Evolutionary conservation across 1,140 invertebrate genomes (phyloP), one percentile per base, ranked within the genome.

Genomic region (Drosophila pseudoananassae): DNA sequence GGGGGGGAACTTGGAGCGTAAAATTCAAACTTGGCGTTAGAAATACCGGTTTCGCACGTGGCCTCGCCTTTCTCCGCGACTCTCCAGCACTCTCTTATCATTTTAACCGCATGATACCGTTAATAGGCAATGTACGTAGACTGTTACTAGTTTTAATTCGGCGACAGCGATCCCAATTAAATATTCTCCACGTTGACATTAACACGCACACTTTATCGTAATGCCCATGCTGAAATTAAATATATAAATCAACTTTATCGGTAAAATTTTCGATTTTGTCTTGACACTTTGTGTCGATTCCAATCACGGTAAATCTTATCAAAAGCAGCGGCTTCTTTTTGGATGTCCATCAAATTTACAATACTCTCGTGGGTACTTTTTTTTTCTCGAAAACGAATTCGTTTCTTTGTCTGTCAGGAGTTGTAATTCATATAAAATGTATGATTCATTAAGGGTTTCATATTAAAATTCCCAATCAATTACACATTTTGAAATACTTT

Each of bases 151-250:
- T 45, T 50, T 25, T 49, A 31, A 70, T 88, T 36, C 50, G 46
- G 58, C 78, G 76, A 75, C 59, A 69, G 25, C 83, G 73, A 75
- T 66, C 25, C 14, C 4, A 29, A 40, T 27, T 59, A 17, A 69
- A 31, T 61, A 58, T 55, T 46, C 38, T 6, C 31, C 47, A 83
- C 82, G 78, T 73, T 79, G 15, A 29, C 23, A 27, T 27, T 23
- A 65, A 55, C 82, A 87, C 82, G 82, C 82, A 87, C 49, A 52
- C 52, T 38, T 87, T 87, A 87, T 87, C 82, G 59, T 83, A 88
- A 87, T 66, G 56, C 75, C 71, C 12, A n/a, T 1, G 56, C 45
- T n/a, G 20, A 36, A 57, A 49, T 56, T 69, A 52, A 72, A 76
- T 43, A 51, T 61, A 56, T 59, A 60, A 29, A 69, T 56, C 52